Evolutionary conservation across 2,797 vertebrate species (phyloP).

Genomic region (Pseudomugil gertrudae): DNA sequence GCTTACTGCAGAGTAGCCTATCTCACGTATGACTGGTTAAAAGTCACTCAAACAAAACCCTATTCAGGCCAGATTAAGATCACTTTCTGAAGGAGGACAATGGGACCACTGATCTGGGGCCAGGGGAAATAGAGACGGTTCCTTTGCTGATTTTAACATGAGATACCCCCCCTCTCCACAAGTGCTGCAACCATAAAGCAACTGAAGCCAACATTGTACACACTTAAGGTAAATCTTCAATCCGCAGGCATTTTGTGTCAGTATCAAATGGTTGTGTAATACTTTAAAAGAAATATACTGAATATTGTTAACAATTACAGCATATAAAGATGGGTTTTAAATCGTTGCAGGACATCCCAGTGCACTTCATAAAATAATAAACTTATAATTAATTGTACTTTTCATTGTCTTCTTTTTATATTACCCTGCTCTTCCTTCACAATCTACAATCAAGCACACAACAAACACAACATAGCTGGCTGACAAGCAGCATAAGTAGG

Average conservation of each 20-base stretch:
- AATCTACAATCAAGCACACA: background rate
- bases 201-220: constrained; percentile 15
- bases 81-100: constrained; percentile 76
- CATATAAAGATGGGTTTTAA: background rate
- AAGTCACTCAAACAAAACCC: constrained; percentile 75
- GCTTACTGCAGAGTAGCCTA: constrained; percentile 47
- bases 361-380: background rate
- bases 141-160: constrained; percentile 53
- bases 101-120: constrained; percentile 72
- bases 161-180: constrained; percentile 31
- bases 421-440: background rate
- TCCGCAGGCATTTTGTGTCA: background rate
- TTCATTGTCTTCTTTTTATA: background rate
- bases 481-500: background rate
- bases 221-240: constrained; percentile 16
- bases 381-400: background rate
- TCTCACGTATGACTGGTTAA: constrained; percentile 62
- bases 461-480: background rate
- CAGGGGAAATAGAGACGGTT: constrained; percentile 71
- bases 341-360: background rate
- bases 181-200: constrained; percentile 26
- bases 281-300: background rate
- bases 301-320: background rate
- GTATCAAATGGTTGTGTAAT: background rate
- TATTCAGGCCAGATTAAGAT: constrained; percentile 80